A percentile compares a stretch with the other conserved stretches of the same genome.
These are phyloP conservation scores for Burhinus oedicnemus DNA, from an alignment of 2,113 vertebrate genomes.

Conservation along the genomic window DNA sequence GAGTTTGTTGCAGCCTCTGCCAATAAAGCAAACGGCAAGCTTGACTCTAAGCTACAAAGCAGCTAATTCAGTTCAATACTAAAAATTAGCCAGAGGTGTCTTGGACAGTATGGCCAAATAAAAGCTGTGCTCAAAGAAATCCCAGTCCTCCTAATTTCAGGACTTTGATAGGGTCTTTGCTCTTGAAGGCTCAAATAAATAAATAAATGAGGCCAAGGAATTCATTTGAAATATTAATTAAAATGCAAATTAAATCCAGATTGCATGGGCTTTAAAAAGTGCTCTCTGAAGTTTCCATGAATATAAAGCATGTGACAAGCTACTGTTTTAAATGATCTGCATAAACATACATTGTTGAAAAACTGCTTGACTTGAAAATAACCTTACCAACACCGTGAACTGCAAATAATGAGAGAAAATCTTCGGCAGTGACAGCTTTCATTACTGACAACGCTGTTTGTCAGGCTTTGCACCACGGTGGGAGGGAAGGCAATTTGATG, in stretches of 20 bases:
- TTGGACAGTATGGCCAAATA: neutral
- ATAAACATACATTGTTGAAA: slow-evolving; percentile 36
- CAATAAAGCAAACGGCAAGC: neutral
- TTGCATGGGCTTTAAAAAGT: slow-evolving; percentile 57
- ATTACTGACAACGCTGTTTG: accelerated
- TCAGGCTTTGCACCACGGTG: neutral
- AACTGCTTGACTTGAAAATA: slow-evolving; percentile 58
- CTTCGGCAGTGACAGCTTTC: neutral
- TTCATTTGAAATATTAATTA: slow-evolving; percentile 78
- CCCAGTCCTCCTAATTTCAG: slow-evolving; percentile 1
- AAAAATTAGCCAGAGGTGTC: neutral
- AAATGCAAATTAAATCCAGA: slow-evolving; percentile 76
- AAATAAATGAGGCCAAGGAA: slow-evolving; percentile 35
- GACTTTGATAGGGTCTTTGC: slow-evolving; percentile 18
- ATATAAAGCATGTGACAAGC: slow-evolving; percentile 64
- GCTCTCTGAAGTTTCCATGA: slow-evolving; percentile 63
- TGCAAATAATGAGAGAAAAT: neutral
- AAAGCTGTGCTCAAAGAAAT: slow-evolving; percentile 21
- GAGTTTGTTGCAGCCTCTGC: neutral
- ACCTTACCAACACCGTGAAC: neutral
- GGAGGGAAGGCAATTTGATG: neutral
- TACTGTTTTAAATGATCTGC: slow-evolving; percentile 51
- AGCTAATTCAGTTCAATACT: neutral
- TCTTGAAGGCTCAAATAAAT: slow-evolving; percentile 48
- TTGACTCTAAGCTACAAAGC: neutral